A percentile compares a stretch with the other conserved stretches of the same genome.
These are phyloP conservation scores for Listronotus oregonensis DNA, from an alignment of 1,140 invertebrate species.

Conservation along the genomic window DNA sequence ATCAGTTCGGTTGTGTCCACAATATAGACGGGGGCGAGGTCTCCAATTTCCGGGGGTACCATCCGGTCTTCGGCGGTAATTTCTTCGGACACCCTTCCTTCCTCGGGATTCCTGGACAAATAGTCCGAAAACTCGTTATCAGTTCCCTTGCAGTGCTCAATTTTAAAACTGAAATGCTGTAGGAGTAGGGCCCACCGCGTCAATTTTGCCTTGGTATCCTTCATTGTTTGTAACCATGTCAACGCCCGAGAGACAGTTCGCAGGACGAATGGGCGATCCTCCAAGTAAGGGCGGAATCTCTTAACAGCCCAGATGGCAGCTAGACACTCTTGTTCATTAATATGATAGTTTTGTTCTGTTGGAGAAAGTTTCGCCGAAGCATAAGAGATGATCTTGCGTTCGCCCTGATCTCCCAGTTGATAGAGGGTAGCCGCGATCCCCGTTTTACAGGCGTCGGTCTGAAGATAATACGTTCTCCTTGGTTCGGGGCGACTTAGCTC, in stretches of 20 bases:
- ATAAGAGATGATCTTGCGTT: constrained; percentile 27
- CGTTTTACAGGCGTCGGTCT: constrained; percentile 30
- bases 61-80: too few species aligned
- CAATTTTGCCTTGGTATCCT: constrained; percentile 44
- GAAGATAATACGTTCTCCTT: constrained; percentile 44
- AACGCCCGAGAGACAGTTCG: constrained; percentile 30
- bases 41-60: too few species aligned
- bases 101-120: too few species aligned
- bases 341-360: constrained; percentile 26
- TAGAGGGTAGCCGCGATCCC: constrained; percentile 47
- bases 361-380: constrained; percentile 25
- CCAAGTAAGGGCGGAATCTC: constrained; percentile 47
- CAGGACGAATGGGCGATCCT: constrained; percentile 38
- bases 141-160: constrained; percentile 39
- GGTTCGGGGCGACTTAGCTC: constrained; percentile 42
- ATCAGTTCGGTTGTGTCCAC: too few species aligned
- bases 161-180: constrained; percentile 39
- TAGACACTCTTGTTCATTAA: constrained; percentile 55
- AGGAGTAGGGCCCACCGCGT: constrained; percentile 46
- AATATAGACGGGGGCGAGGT: too few species aligned
- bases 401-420: constrained; percentile 31
- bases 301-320: constrained; percentile 55
- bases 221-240: constrained; percentile 40
- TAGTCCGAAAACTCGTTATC: constrained; percentile 41
- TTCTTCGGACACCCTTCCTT: too few species aligned